These are phyloP conservation scores for Jordanella pulchra DNA, from an alignment of 2,797 vertebrate genomes.

Conservation along the genomic window DNA sequence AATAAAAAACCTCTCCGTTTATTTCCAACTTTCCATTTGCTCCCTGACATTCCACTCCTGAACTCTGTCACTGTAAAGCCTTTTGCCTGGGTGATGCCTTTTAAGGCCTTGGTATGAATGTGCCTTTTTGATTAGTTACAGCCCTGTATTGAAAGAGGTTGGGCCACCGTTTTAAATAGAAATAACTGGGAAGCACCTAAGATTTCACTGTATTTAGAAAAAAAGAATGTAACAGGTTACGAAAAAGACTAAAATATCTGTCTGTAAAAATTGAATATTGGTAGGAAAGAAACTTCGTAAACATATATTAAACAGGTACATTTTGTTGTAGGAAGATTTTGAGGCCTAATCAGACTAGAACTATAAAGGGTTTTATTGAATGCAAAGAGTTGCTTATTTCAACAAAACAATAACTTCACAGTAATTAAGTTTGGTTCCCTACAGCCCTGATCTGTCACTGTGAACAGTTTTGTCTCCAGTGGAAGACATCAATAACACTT, in stretches of 20 bases:
- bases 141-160: conserved; percentile 8
- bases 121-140: conserved; percentile 67
- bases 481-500: conserved; percentile 42
- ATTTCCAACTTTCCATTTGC: conserved; percentile 46
- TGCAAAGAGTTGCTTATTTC: not conserved
- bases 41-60: conserved; percentile 24
- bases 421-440: not conserved
- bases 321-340: not conserved
- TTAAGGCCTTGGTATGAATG: conserved; percentile 63
- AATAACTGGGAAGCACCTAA: not conserved
- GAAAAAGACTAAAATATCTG: not conserved
- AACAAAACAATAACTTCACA: not conserved
- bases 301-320: not conserved
- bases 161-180: not conserved
- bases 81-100: conserved; percentile 62
- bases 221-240: not conserved
- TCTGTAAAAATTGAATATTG: not conserved
- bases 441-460: not conserved
- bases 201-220: not conserved
- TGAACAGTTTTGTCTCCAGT: conserved; percentile 25
- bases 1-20: conserved; percentile 6
- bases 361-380: not conserved
- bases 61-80: conserved; percentile 14
- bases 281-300: not conserved
- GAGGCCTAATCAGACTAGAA: not conserved